phyloP scores from a whole-genome alignment of 1,140 invertebrate genomes.

The Aphelinus atriplicis region DNA sequence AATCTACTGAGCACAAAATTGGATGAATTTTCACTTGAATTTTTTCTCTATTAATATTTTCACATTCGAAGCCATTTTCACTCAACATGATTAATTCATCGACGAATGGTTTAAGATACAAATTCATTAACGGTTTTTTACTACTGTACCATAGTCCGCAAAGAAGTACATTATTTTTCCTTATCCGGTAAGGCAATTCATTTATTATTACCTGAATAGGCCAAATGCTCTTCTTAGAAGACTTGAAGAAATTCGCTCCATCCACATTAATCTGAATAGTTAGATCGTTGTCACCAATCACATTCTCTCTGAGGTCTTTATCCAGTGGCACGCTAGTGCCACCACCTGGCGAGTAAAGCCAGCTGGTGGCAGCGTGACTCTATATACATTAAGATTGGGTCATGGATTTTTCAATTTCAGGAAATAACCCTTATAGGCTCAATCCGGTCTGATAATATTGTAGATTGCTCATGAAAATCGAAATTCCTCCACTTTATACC shows the following conservation, averaged over 20 bases:
- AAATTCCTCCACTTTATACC: no score
- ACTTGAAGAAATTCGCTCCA: not conserved
- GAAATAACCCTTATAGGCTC: no score
- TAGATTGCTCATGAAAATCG: no score
- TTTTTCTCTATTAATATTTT: not conserved
- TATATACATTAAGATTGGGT: no score
- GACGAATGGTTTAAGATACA: constrained; percentile 12
- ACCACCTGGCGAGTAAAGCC: no score
- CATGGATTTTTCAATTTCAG: no score
- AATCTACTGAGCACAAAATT: not conserved
- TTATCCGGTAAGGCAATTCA: constrained; percentile 37
- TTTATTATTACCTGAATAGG: constrained; percentile 37
- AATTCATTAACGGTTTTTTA: not conserved
- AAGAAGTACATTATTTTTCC: constrained; percentile 41
- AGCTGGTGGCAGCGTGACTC: no score
- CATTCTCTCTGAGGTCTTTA: not conserved
- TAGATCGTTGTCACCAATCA: not conserved
- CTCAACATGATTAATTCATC: not conserved
- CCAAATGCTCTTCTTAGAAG: constrained; percentile 38
- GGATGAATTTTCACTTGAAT: constrained; percentile 1
- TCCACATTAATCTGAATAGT: not conserved
- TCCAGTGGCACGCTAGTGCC: no score
- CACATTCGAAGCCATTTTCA: not conserved
- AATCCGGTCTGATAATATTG: no score
- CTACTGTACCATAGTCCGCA: constrained; percentile 31